phyloP scores from a whole-genome alignment of 2,113 vertebrate genomes.

The Lamprologus tigripictilis region DNA sequence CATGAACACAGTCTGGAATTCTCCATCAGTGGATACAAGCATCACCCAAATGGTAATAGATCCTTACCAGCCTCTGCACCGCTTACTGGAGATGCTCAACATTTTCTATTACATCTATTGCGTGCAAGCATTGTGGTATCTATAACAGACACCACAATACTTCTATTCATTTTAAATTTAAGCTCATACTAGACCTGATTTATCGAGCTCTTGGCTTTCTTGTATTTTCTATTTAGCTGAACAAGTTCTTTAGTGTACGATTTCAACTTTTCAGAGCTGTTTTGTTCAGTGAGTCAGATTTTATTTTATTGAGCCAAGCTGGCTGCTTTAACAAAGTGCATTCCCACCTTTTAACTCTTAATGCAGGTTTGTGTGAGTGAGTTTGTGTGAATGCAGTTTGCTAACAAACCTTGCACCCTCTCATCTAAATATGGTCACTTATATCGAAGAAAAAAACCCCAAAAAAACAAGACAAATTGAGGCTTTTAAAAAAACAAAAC shows the following conservation, averaged over 20 bases:
- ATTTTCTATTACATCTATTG: too few relatives aligned
- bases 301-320: background rate
- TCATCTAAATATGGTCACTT: background rate
- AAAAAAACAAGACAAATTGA: background rate
- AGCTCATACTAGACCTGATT: background rate
- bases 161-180: background rate
- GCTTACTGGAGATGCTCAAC: background rate
- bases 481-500: background rate
- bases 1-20: background rate
- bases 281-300: background rate
- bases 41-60: background rate
- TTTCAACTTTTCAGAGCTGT: background rate
- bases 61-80: background rate
- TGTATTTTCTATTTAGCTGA: background rate
- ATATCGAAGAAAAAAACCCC: accelerated
- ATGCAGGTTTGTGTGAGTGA: accelerated
- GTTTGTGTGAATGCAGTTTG: background rate
- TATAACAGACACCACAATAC: background rate
- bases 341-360: background rate
- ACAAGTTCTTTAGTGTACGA: background rate
- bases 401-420: background rate
- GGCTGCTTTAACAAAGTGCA: background rate
- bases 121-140: background rate
- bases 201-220: background rate
- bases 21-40: background rate